Base-by-base conservation (phyloP, 2,888 invertebrate genomes). In the Tinea trinotella region DNA sequence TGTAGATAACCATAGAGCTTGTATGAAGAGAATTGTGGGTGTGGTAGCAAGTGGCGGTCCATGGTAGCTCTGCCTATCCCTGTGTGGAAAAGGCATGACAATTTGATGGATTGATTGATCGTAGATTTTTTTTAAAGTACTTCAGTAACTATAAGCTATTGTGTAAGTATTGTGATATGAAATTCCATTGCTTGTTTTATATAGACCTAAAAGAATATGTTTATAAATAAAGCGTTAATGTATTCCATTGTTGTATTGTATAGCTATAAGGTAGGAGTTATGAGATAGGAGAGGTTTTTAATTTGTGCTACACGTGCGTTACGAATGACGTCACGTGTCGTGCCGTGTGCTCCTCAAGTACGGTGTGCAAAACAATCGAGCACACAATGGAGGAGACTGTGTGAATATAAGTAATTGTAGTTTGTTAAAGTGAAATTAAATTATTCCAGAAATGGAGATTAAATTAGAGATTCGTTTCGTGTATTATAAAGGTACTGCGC, bases 321-420 rank as follows among this genome's bases (percentile, higher is more conserved):
- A 24, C 24, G 74, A 76, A 78, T 72, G 71, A 58, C 58, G 74
- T 61, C 79, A 76, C 81, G 84, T 77, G 83, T 10, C 49, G 30
- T 24, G 7, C 19, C 49, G 49, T 49, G 49, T 49, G 49, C n/a
- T 18, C 9, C 15, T 12, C 13, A 17, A 44, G 44, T 44, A 46
- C 46, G 46, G 46, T 46, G 19, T 19, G 46, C 46, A 46, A 17
- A 17, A 46, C 19, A 46, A 46, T 46, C 13, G 40, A 12, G 40
- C 12, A 40, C 13, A 13, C 40, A 40, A 40, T 40, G 13, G 13
- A 7, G 30, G 40, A 40, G 40, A 12, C 10, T 40, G 40, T 40
- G 40, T 40, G 40, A 40, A 40, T 40, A 13, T 40, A 13, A 40
- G 40, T 15, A 13, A 40, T 40, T 40, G 12, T 2, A 40, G 12